A percentile compares a stretch with the other conserved stretches of the same genome.
Conservation (phyloP, 2,797 vertebrate species). For the Orientallactaga sibirica region DNA sequence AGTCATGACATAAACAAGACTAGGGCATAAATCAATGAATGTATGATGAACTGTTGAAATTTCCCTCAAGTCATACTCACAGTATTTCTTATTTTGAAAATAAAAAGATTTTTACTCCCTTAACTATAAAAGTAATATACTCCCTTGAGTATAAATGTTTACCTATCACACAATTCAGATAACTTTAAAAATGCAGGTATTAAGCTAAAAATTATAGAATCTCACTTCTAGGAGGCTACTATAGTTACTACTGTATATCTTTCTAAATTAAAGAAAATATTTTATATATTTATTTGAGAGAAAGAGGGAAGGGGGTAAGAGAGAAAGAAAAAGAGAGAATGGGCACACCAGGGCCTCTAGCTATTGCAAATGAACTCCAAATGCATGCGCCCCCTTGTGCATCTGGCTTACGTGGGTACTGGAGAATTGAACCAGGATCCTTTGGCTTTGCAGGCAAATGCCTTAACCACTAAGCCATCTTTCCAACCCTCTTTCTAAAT, state of each 20-base stretch:
- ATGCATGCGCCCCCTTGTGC: too few species aligned
- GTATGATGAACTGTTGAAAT: background rate
- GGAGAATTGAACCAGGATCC: too few species aligned
- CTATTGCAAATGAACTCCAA: too few species aligned
- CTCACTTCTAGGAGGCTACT: background rate
- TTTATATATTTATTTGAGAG: too few species aligned
- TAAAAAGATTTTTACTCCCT: background rate
- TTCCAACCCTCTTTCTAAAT: too few species aligned
- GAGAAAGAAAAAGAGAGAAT: too few species aligned
- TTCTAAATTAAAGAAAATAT: background rate
- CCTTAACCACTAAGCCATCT: too few species aligned
- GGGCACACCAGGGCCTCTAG: too few species aligned
- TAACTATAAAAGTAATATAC: conserved; percentile 49
- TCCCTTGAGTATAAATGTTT: background rate
- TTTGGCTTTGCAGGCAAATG: too few species aligned
- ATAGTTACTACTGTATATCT: conserved; percentile 22
- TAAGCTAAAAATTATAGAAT: conserved; percentile 54
- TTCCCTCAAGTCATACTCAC: background rate
- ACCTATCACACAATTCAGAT: background rate
- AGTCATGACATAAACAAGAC: conserved; percentile 28
- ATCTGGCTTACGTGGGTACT: too few species aligned
- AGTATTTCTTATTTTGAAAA: conserved; percentile 46
- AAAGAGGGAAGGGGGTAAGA: too few species aligned
- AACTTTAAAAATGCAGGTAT: conserved; percentile 25
- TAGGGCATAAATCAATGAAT: conserved; percentile 39